phyloP scores from a whole-genome alignment of 1,140 invertebrate species.

The Maconellicoccus hirsutus region DNA sequence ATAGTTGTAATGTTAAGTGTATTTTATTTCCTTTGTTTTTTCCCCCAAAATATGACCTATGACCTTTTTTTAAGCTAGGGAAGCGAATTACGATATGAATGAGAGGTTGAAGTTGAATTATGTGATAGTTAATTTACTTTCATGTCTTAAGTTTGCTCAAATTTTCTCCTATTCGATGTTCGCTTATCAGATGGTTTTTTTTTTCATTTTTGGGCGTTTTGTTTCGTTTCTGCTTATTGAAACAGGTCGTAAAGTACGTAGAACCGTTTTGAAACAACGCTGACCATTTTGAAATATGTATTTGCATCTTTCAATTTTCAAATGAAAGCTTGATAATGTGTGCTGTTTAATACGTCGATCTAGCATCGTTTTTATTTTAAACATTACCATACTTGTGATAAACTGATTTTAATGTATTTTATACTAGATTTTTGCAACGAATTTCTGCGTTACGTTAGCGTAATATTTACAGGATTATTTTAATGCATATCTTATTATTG shows the following conservation, averaged over 20 bases:
- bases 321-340: too few relatives aligned
- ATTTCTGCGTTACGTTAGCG: background rate
- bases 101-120: background rate
- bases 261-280: too few relatives aligned
- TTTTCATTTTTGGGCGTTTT: too few relatives aligned
- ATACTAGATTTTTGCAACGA: background rate
- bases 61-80: background rate
- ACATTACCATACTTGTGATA: slow-evolving; percentile 2
- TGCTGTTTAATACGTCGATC: too few relatives aligned
- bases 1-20: background rate
- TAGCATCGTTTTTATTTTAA: background rate
- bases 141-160: background rate
- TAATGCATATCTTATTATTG: background rate
- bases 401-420: background rate
- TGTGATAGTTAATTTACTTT: background rate
- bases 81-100: background rate
- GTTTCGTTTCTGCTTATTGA: too few relatives aligned
- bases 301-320: too few relatives aligned
- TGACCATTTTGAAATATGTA: too few relatives aligned
- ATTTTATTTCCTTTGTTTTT: background rate
- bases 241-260: too few relatives aligned
- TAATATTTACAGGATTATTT: background rate
- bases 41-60: too few relatives aligned
- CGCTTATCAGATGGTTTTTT: too few relatives aligned
- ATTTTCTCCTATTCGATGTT: too few relatives aligned